Conservation (phyloP, 2,797 vertebrate genomes). For the Gobio occitaniae region DNA sequence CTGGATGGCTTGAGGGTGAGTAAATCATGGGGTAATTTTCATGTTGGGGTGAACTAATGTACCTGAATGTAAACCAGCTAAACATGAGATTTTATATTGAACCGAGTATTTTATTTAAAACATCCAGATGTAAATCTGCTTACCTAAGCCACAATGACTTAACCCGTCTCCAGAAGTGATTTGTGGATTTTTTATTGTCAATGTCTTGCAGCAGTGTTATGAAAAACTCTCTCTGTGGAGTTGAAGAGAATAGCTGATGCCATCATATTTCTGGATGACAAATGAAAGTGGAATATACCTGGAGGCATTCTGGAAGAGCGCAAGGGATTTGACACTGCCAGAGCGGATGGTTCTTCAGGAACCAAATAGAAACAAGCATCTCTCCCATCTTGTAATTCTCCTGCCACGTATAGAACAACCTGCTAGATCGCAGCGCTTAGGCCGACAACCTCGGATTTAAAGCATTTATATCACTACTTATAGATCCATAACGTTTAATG, state of each 20-base stretch:
- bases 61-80: background rate
- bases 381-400: conserved; percentile 61
- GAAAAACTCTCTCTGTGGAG: conserved; percentile 60
- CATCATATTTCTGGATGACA: conserved; percentile 78
- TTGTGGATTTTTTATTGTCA: conserved; percentile 28
- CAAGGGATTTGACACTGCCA: conserved; percentile 68
- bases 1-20: no score
- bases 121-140: background rate
- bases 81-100: background rate
- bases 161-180: conserved; percentile 10
- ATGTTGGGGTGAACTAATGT: no score
- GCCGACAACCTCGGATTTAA: background rate
- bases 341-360: conserved; percentile 66
- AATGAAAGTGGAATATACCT: conserved; percentile 78
- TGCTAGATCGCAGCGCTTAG: background rate
- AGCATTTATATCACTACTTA: background rate
- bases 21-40: no score
- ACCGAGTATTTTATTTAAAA: conserved; percentile 10
- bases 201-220: conserved; percentile 33
- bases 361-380: conserved; percentile 44
- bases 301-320: conserved; percentile 72
- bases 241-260: conserved; percentile 77
- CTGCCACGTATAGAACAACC: conserved; percentile 27
- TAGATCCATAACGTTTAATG: background rate
- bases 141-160: background rate